Evolutionary conservation across 2,888 invertebrate species (phyloP).

Genomic region (Aphidoletes aphidimyza): DNA sequence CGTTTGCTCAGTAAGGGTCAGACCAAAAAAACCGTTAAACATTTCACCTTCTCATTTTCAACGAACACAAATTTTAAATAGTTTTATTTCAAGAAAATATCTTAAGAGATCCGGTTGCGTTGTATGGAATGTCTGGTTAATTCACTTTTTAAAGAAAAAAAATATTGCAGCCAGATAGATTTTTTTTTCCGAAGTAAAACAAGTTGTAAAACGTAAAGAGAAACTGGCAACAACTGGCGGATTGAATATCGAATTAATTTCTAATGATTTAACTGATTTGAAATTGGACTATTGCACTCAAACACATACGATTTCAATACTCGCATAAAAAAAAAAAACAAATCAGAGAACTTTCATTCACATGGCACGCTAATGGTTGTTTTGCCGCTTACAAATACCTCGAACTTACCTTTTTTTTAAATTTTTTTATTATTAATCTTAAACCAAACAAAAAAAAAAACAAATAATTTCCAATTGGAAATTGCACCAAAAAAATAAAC

Average conservation of each 20-base stretch:
- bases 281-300: not conserved
- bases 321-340: not conserved
- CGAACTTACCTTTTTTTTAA: conserved; percentile 19
- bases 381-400: not conserved
- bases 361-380: not conserved
- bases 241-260: conserved; percentile 34
- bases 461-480: not conserved
- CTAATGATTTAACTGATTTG: not conserved
- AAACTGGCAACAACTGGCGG: not conserved
- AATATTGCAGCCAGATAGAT: not conserved
- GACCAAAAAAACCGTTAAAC: too few species aligned
- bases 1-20: too few species aligned
- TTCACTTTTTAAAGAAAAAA: conserved; percentile 27
- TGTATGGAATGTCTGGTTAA: too few species aligned
- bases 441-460: not conserved
- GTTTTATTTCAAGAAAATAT: too few species aligned
- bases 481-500: conserved; percentile 17
- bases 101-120: too few species aligned
- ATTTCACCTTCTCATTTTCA: too few species aligned
- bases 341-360: conserved; percentile 7
- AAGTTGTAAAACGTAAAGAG: not conserved
- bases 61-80: too few species aligned
- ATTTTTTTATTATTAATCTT: not conserved
- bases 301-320: not conserved
- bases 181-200: not conserved